These are phyloP conservation scores for Drosophila azteca DNA, from an alignment of 1,140 invertebrate species.

Conservation along the genomic window DNA sequence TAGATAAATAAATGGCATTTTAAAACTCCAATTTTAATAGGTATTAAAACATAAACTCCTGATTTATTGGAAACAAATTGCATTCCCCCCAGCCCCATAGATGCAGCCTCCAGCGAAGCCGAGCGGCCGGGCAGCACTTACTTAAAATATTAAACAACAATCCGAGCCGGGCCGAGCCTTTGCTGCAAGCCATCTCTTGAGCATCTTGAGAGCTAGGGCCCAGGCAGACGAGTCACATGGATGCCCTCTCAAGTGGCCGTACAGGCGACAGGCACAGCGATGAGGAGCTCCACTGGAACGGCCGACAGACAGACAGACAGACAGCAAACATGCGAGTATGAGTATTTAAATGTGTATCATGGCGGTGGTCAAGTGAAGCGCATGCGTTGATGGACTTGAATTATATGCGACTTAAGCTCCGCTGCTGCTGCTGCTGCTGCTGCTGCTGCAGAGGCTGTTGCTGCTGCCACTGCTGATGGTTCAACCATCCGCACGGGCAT, in stretches of 20 bases:
- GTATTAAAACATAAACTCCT: not conserved
- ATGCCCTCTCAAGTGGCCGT: conserved; percentile 70
- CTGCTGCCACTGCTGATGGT: conserved; percentile 17
- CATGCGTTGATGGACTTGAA: conserved; percentile 83
- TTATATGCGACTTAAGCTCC: conserved; percentile 82
- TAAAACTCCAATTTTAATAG: too few species aligned
- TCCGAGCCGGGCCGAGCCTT: conserved; percentile 60
- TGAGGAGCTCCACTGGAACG: conserved; percentile 2
- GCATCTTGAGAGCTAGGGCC: conserved; percentile 38
- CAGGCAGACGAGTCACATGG: conserved; percentile 55
- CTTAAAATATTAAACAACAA: conserved; percentile 79
- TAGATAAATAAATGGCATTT: too few species aligned
- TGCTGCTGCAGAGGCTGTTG: conserved; percentile 35
- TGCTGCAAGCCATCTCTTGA: conserved; percentile 63
- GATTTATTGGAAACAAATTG: conserved; percentile 17
- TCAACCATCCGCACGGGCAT: conserved; percentile 38
- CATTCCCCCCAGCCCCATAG: conserved; percentile 11
- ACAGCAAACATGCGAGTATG: conserved; percentile 47
- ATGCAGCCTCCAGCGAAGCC: conserved; percentile 23
- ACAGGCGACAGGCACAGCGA: conserved; percentile 47
- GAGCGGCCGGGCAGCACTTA: conserved; percentile 72
- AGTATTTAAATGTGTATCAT: conserved; percentile 82
- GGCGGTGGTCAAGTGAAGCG: conserved; percentile 75
- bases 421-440: conserved; percentile 59
- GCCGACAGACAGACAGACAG: too few species aligned